Evolutionary conservation across 2,113 vertebrate genomes (phyloP).

Genomic region (Gasterosteus nipponicus): DNA sequence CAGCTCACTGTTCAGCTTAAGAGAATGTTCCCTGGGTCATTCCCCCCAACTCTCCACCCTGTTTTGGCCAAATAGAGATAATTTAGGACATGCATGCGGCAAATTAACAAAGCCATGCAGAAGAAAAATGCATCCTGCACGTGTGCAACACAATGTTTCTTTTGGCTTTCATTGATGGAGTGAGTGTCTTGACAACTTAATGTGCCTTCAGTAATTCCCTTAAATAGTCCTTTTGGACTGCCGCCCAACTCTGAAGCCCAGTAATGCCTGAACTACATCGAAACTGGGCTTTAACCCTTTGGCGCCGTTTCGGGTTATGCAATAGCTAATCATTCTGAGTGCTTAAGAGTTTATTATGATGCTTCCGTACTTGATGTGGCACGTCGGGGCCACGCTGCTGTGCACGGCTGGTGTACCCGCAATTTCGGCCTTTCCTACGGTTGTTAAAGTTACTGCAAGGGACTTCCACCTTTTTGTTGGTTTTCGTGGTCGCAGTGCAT

Average conservation of each 20-base stretch:
- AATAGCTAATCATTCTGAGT: constrained; percentile 81
- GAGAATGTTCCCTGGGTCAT: neutral
- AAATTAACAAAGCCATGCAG: constrained; percentile 37
- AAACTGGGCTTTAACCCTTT: constrained; percentile 77
- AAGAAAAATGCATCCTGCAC: constrained; percentile 10
- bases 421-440: neutral
- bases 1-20: constrained; percentile 4
- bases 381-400: constrained; percentile 26
- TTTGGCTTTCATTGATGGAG: constrained; percentile 62
- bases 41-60: neutral
- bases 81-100: constrained; percentile 39
- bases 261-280: constrained; percentile 77
- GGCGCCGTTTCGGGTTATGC: constrained; percentile 71
- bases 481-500: neutral
- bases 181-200: constrained; percentile 78
- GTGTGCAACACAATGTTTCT: constrained; percentile 61
- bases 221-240: constrained; percentile 80
- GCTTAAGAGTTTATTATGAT: constrained; percentile 69
- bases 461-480: neutral
- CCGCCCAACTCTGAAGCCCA: constrained; percentile 68
- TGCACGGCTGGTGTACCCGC: constrained; percentile 15
- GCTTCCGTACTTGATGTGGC: constrained; percentile 61
- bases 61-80: constrained; percentile 20
- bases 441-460: neutral
- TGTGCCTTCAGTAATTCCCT: constrained; percentile 76